Base-by-base conservation (phyloP, 2,797 vertebrate genomes). In the Clarias laeviceps region DNA sequence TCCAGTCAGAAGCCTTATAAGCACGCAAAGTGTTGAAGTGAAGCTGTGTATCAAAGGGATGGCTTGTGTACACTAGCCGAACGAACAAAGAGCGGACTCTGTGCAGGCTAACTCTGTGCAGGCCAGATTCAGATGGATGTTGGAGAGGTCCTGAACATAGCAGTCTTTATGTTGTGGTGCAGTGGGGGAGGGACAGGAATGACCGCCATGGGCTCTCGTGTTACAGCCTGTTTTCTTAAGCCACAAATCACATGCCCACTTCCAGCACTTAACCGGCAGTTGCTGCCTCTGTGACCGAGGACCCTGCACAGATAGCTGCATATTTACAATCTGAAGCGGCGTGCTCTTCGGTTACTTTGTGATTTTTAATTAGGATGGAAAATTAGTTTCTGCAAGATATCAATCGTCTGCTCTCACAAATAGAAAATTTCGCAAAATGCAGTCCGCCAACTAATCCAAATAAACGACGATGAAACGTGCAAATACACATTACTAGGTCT, bases 201-300 rank as follows among this genome's bases (percentile, higher is more conserved):
- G 90, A 91, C 91, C 91, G 92, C 91, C 92, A 79, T 14, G 89
- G 94, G 92, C 92, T 95, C 94, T 95, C 94, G 90, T 88, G 92
- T 95, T 95, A 93, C 94, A 92, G 92, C 93, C 92, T 92, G 93
- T 95, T 94, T 95, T 94, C 94, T 94, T 94, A 94, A 93, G 93
- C 94, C 94, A 93, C 93, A 94, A 92, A 94, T 95, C 90, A 92
- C 89, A 88, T 90, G 86, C 83, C 86, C 80, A 90, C 88, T 90
- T 87, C 85, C 87, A 89, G 91, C 81, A 87, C 87, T 89, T 88
- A 88, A 86, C 85, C 85, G 79, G 69, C 86, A 89, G 86, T 87
- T 84, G 88, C 84, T 88, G 80, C 64, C 72, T 83, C 65, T 34
- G 80, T 80, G 40, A 85, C 40, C 73, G 34, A 62, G 59, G 32